A percentile compares a stretch with the other conserved stretches of the same genome.
phyloP scores from a whole-genome alignment of 1,140 invertebrate genomes.

The Lutraria rhynchaena region DNA sequence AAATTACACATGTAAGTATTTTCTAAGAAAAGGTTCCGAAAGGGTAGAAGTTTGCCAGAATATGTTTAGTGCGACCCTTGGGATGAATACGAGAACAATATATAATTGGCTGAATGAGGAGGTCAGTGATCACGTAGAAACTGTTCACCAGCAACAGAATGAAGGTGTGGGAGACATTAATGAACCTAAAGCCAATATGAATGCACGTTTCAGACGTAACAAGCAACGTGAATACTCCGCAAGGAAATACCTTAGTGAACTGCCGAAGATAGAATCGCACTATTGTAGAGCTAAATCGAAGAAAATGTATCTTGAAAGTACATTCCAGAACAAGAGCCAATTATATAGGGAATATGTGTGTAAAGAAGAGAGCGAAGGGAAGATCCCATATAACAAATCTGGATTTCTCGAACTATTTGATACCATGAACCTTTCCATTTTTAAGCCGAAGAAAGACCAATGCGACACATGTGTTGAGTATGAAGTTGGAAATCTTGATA shows the following conservation, averaged over 20 bases:
- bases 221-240: neutral
- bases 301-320: too few species aligned
- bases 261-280: slow-evolving; percentile 5
- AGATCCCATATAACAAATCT: too few species aligned
- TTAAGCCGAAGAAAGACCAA: too few species aligned
- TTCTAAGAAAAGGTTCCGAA: slow-evolving; percentile 13
- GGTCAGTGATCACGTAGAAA: too few species aligned
- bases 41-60: neutral
- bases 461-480: too few species aligned
- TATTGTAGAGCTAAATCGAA: slow-evolving; percentile 13
- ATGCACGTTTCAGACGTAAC: neutral
- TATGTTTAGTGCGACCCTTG: slow-evolving; percentile 7
- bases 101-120: slow-evolving; percentile 22
- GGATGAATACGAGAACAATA: neutral
- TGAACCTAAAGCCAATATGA: neutral
- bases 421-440: slow-evolving; percentile 10
- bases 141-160: too few species aligned
- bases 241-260: neutral
- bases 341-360: too few species aligned
- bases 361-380: too few species aligned
- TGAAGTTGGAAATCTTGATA: too few species aligned
- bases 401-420: slow-evolving; percentile 28
- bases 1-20: slow-evolving; percentile 1
- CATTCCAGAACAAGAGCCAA: too few species aligned
- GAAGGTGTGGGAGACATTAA: too few species aligned